phyloP scores from a whole-genome alignment of 1,140 invertebrate species.

The Heliothis subflexa region DNA sequence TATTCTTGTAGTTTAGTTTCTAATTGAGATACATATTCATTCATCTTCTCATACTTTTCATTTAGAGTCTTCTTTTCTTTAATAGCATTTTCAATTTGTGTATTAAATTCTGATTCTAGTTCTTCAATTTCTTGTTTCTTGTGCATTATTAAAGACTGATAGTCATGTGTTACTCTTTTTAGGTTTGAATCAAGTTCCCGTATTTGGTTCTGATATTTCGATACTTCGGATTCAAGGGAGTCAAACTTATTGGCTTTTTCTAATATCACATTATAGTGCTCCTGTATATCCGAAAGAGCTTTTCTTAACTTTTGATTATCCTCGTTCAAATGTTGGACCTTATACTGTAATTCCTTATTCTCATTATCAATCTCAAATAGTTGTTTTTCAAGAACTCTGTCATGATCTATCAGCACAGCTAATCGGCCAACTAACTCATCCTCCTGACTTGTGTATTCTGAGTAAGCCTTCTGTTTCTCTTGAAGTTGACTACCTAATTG shows the following conservation, averaged over 20 bases:
- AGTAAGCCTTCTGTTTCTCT: constrained; percentile 85
- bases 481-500: constrained; percentile 86
- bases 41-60: constrained; percentile 86
- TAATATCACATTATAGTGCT: constrained; percentile 66
- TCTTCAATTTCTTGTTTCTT: constrained; percentile 87
- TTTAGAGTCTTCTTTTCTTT: constrained; percentile 86
- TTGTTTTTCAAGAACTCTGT: constrained; percentile 87
- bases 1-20: constrained; percentile 75
- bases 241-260: constrained; percentile 72
- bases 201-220: constrained; percentile 70
- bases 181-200: constrained; percentile 82
- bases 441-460: constrained; percentile 86
- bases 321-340: constrained; percentile 80
- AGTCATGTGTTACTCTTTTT: constrained; percentile 85
- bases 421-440: constrained; percentile 86
- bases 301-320: constrained; percentile 77
- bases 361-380: constrained; percentile 86
- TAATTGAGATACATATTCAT: constrained; percentile 83
- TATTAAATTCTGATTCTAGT: constrained; percentile 87
- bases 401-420: constrained; percentile 85
- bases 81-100: constrained; percentile 87
- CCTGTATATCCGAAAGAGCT: constrained; percentile 70
- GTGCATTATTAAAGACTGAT: constrained; percentile 84
- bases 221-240: constrained; percentile 64
- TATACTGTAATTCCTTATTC: constrained; percentile 86